Evolutionary conservation across 92 coral and sea anemone genomes (phyloP).

Genomic region (Porites lobata): DNA sequence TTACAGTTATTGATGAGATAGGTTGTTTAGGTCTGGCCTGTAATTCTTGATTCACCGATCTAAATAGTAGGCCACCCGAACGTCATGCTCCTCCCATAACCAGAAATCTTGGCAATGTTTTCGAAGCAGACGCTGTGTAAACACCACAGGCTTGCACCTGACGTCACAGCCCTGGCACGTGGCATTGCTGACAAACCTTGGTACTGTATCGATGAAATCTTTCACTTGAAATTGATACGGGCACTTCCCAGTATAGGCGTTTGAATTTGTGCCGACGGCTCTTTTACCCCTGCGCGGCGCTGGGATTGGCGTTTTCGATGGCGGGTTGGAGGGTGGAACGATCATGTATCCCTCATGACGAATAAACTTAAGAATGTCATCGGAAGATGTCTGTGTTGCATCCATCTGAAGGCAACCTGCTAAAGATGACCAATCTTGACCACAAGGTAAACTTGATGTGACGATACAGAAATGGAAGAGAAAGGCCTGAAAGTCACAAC

Average conservation of each 20-base stretch:
- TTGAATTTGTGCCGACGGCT: not conserved
- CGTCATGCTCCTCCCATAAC: constrained; percentile 29
- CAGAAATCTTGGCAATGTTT: constrained; percentile 18
- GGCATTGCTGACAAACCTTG: constrained; percentile 22
- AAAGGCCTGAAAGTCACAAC: not conserved
- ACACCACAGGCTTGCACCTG: constrained; percentile 31
- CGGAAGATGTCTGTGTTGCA: not conserved
- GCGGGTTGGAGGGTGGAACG: constrained; percentile 5
- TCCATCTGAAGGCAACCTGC: constrained; percentile 20
- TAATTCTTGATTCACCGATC: not conserved
- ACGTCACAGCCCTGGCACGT: constrained; percentile 23
- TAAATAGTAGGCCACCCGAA: constrained; percentile 14
- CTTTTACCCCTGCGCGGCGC: not conserved
- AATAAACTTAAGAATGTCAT: constrained; percentile 19
- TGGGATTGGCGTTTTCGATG: not conserved
- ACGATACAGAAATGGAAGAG: not conserved
- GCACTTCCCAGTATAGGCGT: constrained; percentile 9
- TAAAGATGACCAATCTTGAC: constrained; percentile 7
- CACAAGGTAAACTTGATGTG: constrained; percentile 1
- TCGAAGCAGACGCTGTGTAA: constrained; percentile 25
- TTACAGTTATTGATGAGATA: no score
- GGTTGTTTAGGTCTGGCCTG: no score
- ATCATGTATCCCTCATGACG: constrained; percentile 24
- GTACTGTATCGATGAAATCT: constrained; percentile 27
- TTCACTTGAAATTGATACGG: not conserved